These are phyloP conservation scores for Danionella cerebrum DNA, from an alignment of 2,113 vertebrate species.

Conservation along the genomic window DNA sequence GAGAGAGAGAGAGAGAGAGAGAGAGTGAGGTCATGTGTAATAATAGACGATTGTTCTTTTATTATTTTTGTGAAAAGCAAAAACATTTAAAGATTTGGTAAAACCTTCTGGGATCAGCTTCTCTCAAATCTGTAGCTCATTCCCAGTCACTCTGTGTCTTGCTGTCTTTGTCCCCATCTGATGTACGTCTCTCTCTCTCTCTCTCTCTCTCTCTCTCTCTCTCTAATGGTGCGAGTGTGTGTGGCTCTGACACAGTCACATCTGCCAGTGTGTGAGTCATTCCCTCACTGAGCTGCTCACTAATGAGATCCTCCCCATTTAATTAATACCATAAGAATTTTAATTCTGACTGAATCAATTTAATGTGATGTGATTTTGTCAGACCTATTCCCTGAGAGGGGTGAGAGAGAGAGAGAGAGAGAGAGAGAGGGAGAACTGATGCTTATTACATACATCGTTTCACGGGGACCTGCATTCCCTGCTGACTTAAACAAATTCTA, in stretches of 20 bases:
- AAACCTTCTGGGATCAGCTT: too few species aligned
- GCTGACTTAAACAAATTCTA: slow-evolving; percentile 99
- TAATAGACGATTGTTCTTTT: too few species aligned
- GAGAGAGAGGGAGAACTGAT: slow-evolving; percentile 65
- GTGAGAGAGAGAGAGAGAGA: slow-evolving; percentile 27
- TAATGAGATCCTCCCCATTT: slow-evolving; percentile 99
- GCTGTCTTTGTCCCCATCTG: slow-evolving; percentile 15
- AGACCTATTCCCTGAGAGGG: slow-evolving; percentile 96
- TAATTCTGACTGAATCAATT: slow-evolving; percentile 99
- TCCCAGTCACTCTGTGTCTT: slow-evolving; percentile 1
- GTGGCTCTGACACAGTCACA: slow-evolving; percentile 78
- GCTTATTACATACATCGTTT: slow-evolving; percentile 99
- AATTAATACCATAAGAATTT: slow-evolving; percentile 99
- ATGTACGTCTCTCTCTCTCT: slow-evolving; percentile 34
- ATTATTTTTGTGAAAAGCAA: too few species aligned
- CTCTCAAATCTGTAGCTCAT: slow-evolving; percentile 16
- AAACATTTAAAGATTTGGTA: slow-evolving; percentile 58
- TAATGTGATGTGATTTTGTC: slow-evolving; percentile 99
- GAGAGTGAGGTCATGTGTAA: too few species aligned
- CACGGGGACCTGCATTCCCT: slow-evolving; percentile 99
- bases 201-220: slow-evolving; percentile 9
- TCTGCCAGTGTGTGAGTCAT: slow-evolving; percentile 92
- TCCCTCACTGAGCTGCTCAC: slow-evolving; percentile 89
- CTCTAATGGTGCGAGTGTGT: slow-evolving; percentile 67
- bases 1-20: slow-evolving; percentile 19